Conservation (phyloP, 2,113 vertebrate species). For the Bettongia penicillata region DNA sequence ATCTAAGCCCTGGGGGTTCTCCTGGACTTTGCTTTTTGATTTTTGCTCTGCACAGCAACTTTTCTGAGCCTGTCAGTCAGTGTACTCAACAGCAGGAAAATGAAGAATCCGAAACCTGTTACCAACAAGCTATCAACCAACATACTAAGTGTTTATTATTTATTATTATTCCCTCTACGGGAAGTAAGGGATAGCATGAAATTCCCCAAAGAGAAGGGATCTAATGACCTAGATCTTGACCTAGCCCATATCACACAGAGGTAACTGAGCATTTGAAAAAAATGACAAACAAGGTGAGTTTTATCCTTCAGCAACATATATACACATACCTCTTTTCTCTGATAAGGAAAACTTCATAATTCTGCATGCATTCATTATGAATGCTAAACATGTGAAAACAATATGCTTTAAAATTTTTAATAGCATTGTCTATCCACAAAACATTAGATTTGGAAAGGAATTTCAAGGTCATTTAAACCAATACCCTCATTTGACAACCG, state of each 20-base stretch:
- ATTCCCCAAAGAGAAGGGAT: neutral
- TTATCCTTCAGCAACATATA: neutral
- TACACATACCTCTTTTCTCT: neutral
- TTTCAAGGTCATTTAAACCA: neutral
- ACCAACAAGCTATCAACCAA: neutral
- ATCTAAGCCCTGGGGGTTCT: neutral
- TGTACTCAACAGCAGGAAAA: neutral
- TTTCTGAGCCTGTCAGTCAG: neutral
- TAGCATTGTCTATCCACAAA: neutral
- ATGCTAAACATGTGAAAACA: neutral
- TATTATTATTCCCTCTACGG: neutral
- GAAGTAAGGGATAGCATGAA: neutral
- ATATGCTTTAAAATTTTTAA: neutral
- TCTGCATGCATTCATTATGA: neutral
- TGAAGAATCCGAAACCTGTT: neutral
- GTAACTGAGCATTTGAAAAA: neutral
- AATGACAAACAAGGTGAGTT: neutral
- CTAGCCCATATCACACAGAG: neutral
- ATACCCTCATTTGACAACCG: neutral
- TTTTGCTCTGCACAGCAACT: neutral
- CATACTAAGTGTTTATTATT: neutral
- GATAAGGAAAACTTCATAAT: neutral
- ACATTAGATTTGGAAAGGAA: too few relatives aligned
- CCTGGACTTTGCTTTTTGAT: neutral
- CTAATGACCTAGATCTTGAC: neutral